Conservation (phyloP, 2,888 invertebrate species). For the Ichneumoninae sp. region DNA sequence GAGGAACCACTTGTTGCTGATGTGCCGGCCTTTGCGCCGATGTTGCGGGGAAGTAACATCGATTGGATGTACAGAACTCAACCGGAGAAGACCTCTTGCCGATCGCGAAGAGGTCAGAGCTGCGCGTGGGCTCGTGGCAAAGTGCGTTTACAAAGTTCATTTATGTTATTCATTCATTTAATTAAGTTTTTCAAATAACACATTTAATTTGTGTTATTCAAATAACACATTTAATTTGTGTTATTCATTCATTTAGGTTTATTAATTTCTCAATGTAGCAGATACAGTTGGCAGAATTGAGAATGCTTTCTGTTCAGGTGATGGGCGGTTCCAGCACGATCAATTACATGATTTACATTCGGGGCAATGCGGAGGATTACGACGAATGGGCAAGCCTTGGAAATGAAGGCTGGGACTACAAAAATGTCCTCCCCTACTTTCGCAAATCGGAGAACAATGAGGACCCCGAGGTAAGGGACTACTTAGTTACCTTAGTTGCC, state of each 20-base stretch:
- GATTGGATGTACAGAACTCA: constrained; percentile 90
- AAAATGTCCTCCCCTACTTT: constrained; percentile 84
- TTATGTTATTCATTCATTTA: not conserved
- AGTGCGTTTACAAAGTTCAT: constrained; percentile 72
- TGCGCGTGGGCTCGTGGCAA: constrained; percentile 89
- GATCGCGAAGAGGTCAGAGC: constrained; percentile 86
- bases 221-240: too few relatives aligned
- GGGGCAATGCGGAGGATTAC: constrained; percentile 86
- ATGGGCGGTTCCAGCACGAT: constrained; percentile 87
- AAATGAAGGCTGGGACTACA: constrained; percentile 86
- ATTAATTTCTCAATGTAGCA: not conserved
- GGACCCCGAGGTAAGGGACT: constrained; percentile 74
- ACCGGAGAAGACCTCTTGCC: constrained; percentile 87
- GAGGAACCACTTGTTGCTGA: constrained; percentile 89
- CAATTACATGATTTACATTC: constrained; percentile 87
- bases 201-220: too few relatives aligned
- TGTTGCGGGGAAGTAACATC: constrained; percentile 83
- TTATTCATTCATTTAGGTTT: constrained; percentile 12
- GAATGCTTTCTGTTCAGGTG: constrained; percentile 73
- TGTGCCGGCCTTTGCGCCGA: constrained; percentile 88
- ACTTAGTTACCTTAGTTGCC: too few relatives aligned
- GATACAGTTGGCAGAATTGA: not conserved
- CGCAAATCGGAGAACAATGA: constrained; percentile 85
- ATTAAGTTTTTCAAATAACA: not conserved
- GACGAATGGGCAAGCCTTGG: constrained; percentile 86